These are phyloP conservation scores for Harpalus rufipes DNA, from an alignment of 2,888 invertebrate genomes.

Conservation along the genomic window DNA sequence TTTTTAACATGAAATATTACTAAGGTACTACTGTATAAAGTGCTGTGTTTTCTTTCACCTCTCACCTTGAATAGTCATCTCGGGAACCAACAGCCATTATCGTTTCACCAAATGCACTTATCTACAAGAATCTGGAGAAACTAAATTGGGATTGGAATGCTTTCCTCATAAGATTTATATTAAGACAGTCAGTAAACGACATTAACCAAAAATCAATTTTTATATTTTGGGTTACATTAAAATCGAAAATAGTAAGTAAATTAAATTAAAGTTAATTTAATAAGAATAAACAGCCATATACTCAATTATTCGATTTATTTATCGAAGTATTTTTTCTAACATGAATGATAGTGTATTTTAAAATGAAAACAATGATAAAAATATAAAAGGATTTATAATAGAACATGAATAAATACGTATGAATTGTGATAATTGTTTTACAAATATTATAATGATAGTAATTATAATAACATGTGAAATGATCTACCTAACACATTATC, in stretches of 20 bases:
- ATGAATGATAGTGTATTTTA: conserved; percentile 48
- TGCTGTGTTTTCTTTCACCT: too few species aligned
- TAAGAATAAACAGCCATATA: neutral
- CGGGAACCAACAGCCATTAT: too few species aligned
- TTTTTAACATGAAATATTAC: too few species aligned
- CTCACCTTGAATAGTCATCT: too few species aligned
- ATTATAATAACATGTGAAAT: conserved; percentile 61
- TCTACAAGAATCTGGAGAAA: too few species aligned
- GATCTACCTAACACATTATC: conserved; percentile 61
- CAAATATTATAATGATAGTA: conserved; percentile 57
- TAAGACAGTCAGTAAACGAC: too few species aligned
- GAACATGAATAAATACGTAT: conserved; percentile 53
- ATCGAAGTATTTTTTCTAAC: conserved; percentile 43
- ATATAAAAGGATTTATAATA: conserved; percentile 54
- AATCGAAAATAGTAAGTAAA: neutral
- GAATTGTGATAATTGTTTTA: conserved; percentile 54
- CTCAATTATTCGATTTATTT: conserved; percentile 44
- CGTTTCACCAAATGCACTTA: too few species aligned
- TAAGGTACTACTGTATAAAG: too few species aligned
- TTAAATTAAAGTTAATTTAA: neutral
- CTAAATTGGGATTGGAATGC: too few species aligned
- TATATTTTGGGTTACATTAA: too few species aligned
- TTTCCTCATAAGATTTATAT: too few species aligned
- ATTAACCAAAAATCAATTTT: too few species aligned
- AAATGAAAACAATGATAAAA: conserved; percentile 55